Conservation (phyloP, 2,888 invertebrate genomes). For the Euphydryas editha region DNA sequence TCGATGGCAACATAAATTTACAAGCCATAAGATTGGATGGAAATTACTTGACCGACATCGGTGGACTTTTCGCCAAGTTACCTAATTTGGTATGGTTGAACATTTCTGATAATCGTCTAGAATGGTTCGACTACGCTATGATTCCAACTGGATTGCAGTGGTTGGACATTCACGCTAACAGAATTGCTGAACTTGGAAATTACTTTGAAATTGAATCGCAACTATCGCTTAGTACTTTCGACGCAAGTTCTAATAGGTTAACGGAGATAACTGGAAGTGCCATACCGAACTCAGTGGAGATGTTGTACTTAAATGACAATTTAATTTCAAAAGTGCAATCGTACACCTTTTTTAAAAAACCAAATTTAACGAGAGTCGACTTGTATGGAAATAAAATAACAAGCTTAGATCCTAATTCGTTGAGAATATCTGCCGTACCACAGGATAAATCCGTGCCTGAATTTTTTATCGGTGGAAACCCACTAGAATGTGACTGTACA, state of each 20-base stretch:
- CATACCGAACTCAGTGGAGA: constrained; percentile 92
- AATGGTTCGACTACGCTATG: constrained; percentile 93
- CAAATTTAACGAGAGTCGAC: constrained; percentile 92
- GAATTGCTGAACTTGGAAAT: constrained; percentile 92
- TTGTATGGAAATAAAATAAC: constrained; percentile 91
- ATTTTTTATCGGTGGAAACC: constrained; percentile 93
- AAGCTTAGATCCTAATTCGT: constrained; percentile 88
- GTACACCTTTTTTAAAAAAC: constrained; percentile 94
- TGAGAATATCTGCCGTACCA: constrained; percentile 90
- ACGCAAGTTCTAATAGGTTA: constrained; percentile 91
- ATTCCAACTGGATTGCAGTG: constrained; percentile 93
- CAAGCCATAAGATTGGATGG: constrained; percentile 92
- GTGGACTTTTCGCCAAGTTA: constrained; percentile 90
- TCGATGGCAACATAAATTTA: constrained; percentile 90
- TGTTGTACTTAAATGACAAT: constrained; percentile 91
- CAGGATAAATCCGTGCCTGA: constrained; percentile 89
- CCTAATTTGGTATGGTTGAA: constrained; percentile 93
- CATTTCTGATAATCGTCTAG: constrained; percentile 92
- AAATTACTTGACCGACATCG: constrained; percentile 91
- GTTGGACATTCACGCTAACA: constrained; percentile 93
- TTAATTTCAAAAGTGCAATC: constrained; percentile 92
- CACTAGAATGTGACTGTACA: constrained; percentile 94
- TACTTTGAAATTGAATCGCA: constrained; percentile 93
- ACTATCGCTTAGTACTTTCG: constrained; percentile 90
- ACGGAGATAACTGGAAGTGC: constrained; percentile 92